Base-by-base conservation (phyloP, 2,888 invertebrate species). In the Dolomedes plantarius region DNA sequence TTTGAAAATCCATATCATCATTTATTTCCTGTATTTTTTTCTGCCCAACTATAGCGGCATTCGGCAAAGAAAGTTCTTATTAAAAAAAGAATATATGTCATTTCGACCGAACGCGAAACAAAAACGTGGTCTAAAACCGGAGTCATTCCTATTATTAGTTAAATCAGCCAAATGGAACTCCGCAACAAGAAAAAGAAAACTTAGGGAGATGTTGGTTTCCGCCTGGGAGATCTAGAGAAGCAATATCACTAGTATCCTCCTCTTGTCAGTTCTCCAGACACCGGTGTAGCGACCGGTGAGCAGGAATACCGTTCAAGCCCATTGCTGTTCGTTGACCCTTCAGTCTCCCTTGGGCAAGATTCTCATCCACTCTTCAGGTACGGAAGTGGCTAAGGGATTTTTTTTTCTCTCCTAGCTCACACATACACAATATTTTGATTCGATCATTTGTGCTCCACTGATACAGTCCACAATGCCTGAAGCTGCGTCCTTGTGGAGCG, bases 261-360 rank as follows among this genome's bases (percentile, higher is more conserved):
- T 11, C 56, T 6, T 16, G 46, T 46, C 46, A 56, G 56, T 23
- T 23, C 23, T 56, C 19, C 5, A 56, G 6, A 23, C 56, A 56
- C 23, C 56, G 56, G 23, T 23, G 56, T 56, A 56, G 56, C 56
- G 56, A 56, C 56, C 56, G 23, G 6, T 11, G 23, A 5, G 56
- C 23, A 29, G 31, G 56, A 56, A 74, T 83, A 71, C 76, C 77
- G 85, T 73, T 85, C 62, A 56, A 68, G 73, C 32, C 77, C 56
- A 76, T 72, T 83, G 32, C 77, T 85, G 85, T 85, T 78, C 85
- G 68, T 85, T 85, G 85, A 85, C 85, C 85, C 27, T 85, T 65
- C 50, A 27, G 75, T 62, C 36, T 68, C 69, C 81, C 83, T 72
- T 50, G 62, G 83, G 76, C 72, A 67, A 72, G 19, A 65, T 65